Conservation (phyloP, 1,140 invertebrate species). For the Macrobrachium nipponense region DNA sequence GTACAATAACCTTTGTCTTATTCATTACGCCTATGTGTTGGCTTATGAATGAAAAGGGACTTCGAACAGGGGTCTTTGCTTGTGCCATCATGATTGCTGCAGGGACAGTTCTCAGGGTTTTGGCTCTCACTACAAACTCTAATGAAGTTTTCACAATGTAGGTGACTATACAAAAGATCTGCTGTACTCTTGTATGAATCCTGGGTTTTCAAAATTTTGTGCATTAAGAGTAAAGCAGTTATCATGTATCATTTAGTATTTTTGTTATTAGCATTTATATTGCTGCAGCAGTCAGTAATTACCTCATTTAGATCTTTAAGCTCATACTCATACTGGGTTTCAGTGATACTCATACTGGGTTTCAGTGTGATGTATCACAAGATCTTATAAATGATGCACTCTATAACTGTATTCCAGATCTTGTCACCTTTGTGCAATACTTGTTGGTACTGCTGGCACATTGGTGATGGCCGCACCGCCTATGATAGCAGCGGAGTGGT, state of each 20-base stretch:
- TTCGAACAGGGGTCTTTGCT: slow-evolving; percentile 22
- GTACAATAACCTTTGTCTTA: slow-evolving; percentile 36
- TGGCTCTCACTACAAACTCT: slow-evolving; percentile 1
- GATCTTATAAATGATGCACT: neutral
- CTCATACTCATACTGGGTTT: neutral
- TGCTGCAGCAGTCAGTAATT: too few relatives aligned
- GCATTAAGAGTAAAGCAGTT: too few relatives aligned
- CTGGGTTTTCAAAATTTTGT: neutral
- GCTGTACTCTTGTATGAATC: neutral
- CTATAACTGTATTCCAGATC: slow-evolving; percentile 2
- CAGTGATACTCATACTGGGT: neutral
- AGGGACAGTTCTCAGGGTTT: slow-evolving; percentile 19
- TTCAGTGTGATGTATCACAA: neutral
- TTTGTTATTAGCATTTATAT: neutral
- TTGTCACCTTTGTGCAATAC: slow-evolving; percentile 46
- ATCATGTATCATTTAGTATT: neutral
- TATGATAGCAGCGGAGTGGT: slow-evolving; percentile 67
- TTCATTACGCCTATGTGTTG: slow-evolving; percentile 46
- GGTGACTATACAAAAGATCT: neutral
- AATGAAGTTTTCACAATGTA: slow-evolving; percentile 39
- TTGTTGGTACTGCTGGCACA: slow-evolving; percentile 67
- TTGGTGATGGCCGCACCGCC: slow-evolving; percentile 67
- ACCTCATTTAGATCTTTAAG: too few relatives aligned
- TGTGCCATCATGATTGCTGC: slow-evolving; percentile 25
- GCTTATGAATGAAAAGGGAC: slow-evolving; percentile 30